These are phyloP conservation scores for Hephaestus fuliginosus DNA, from an alignment of 2,797 vertebrate genomes.

Conservation along the genomic window DNA sequence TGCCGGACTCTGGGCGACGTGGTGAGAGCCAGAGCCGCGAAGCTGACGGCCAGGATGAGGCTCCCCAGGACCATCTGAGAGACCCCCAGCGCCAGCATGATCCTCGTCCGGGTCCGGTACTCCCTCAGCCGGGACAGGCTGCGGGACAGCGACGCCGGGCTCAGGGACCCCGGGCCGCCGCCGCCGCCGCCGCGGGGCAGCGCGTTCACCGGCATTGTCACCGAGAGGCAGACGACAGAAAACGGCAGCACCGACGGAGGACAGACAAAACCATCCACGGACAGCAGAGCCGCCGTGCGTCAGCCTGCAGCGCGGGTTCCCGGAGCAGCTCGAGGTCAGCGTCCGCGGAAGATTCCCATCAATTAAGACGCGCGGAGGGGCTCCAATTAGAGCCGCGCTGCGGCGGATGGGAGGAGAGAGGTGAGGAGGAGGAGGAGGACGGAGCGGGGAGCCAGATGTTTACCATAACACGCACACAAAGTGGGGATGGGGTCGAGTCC, in stretches of 20 bases:
- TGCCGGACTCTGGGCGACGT: constrained; percentile 96
- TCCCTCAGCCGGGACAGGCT: constrained; percentile 93
- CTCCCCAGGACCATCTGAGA: constrained; percentile 97
- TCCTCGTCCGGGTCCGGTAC: constrained; percentile 92
- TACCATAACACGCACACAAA: constrained; percentile 14
- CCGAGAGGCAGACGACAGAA: constrained; percentile 29
- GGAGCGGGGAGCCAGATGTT: constrained; percentile 41
- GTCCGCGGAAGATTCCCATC: constrained; percentile 56
- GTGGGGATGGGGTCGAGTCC: not conserved
- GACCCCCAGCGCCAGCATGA: constrained; percentile 95
- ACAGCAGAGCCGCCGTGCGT: constrained; percentile 1
- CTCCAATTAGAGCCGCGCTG: constrained; percentile 68
- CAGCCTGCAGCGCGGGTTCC: constrained; percentile 18
- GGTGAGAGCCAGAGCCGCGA: constrained; percentile 96
- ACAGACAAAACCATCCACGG: constrained; percentile 53
- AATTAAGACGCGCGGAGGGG: constrained; percentile 58
- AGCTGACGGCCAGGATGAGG: constrained; percentile 97
- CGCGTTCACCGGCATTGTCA: constrained; percentile 88
- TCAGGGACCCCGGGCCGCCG: constrained; percentile 86
- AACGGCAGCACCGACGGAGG: constrained; percentile 20
- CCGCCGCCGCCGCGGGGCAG: constrained; percentile 81
- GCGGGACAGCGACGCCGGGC: constrained; percentile 91
- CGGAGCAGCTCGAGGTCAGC: constrained; percentile 35
- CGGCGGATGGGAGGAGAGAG: constrained; percentile 46
- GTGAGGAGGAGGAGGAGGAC: constrained; percentile 27